Base-by-base conservation (phyloP, 2,888 invertebrate species). In the Pristionchus fissidentatus region DNA sequence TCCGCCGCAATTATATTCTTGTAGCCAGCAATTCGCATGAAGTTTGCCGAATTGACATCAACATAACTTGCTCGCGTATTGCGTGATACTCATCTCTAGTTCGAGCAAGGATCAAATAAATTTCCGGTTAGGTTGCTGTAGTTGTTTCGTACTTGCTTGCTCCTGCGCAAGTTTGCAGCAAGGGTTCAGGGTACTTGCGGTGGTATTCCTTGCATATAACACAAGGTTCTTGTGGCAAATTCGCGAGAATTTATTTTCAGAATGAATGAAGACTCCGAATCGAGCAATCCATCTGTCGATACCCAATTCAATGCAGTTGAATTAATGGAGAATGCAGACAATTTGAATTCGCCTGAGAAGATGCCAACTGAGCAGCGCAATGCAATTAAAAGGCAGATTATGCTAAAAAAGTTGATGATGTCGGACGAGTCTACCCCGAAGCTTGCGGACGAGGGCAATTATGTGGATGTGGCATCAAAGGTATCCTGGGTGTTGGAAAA, bases 381-480 rank as follows among this genome's bases (percentile, higher is more conserved):
- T 35, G 62, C 62, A n/a, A n/a, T 62, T 10, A 62, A 62, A 62
- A 62, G 35, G 29, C 10, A 22, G 22, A 62, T 62, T 32, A 22
- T 73, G 19, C 29, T 73, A 43, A 43, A 73, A 32, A 73, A 73
- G 15, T 73, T 73, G 43, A 32, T n/a, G 3, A 38, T 73, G n/a
- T 15, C 73, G 13, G 73, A 73, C 26, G 35, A 43, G 26, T 73
- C 32, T 26, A n/a, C 43, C 26, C 73, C 73, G 19, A 73, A 26
- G 32, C 43, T 73, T 43, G 41, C 73, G 13, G 26, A 41, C 15
- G n/a, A 26, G n/a, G 26, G 41, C n/a, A 43, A 41, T 15, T 73
- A 73, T n/a, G 43, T 73, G n/a, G 73, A 73, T 32, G 19, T 73
- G 38, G 73, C 41, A 43, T 26, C 43, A 26, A 73, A 73, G 73